phyloP scores from a whole-genome alignment of 2,888 invertebrate genomes.

The Neocrepidodera transversa region DNA sequence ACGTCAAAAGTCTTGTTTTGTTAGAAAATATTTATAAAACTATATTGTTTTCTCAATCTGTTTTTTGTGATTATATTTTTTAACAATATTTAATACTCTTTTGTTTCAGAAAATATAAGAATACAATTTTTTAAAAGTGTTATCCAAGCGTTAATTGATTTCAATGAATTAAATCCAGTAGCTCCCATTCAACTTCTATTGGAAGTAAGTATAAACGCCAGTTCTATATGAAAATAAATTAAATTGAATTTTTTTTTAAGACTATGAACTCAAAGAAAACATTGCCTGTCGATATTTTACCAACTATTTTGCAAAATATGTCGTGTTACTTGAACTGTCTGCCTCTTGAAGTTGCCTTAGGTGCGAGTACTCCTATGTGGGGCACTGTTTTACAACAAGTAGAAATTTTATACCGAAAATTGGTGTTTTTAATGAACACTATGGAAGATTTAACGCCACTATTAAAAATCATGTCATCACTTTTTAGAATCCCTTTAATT shows the following conservation, averaged over 20 bases:
- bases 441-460: constrained; percentile 75
- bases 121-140: constrained; percentile 93
- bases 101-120: constrained; percentile 69
- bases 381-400: constrained; percentile 82
- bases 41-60: no score
- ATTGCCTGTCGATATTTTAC: constrained; percentile 73
- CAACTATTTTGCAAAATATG: constrained; percentile 86
- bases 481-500: constrained; percentile 85
- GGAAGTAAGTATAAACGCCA: constrained; percentile 67
- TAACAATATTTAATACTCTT: not conserved
- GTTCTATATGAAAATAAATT: not conserved
- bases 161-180: constrained; percentile 93
- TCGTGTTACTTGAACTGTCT: constrained; percentile 93
- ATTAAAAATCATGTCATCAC: constrained; percentile 78
- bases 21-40: no score
- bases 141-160: constrained; percentile 91
- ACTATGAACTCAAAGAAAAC: constrained; percentile 80
- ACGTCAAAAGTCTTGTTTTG: no score
- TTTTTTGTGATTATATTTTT: no score
- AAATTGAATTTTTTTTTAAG: constrained; percentile 56
- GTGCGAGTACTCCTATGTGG: constrained; percentile 76
- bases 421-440: constrained; percentile 73
- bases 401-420: constrained; percentile 84
- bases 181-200: constrained; percentile 91
- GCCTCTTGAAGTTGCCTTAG: constrained; percentile 79